These are phyloP conservation scores for Echinops telfairi DNA, from an alignment of 2,113 vertebrate genomes.

Conservation along the genomic window DNA sequence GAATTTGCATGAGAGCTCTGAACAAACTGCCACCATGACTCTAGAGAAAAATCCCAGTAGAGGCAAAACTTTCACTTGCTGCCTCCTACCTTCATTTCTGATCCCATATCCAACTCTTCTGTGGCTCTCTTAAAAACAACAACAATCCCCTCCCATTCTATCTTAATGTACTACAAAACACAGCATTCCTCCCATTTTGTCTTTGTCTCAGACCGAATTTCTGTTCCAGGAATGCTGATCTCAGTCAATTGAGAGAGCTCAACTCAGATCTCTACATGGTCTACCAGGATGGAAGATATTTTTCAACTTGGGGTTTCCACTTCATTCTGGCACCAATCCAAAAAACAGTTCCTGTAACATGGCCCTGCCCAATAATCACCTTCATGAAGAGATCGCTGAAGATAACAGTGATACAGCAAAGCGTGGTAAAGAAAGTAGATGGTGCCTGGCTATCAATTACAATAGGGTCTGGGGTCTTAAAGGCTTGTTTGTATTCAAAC, in stretches of 20 bases:
- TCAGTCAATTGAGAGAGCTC: background rate
- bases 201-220: background rate
- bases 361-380: too few species aligned
- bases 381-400: too few species aligned
- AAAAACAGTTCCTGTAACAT: too few species aligned
- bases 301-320: too few species aligned
- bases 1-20: background rate
- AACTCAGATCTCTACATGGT: too few species aligned
- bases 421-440: too few species aligned
- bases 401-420: too few species aligned
- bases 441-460: too few species aligned
- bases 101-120: background rate
- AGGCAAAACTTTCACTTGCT: background rate
- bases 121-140: background rate
- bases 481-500: too few species aligned
- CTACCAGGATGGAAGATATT: too few species aligned
- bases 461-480: too few species aligned
- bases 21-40: background rate
- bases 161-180: background rate
- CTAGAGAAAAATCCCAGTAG: background rate
- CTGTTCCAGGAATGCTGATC: background rate
- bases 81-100: background rate
- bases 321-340: too few species aligned
- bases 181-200: background rate
- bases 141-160: fast-evolving